Conservation (phyloP, 2,113 vertebrate species). For the Okapia johnstoni region DNA sequence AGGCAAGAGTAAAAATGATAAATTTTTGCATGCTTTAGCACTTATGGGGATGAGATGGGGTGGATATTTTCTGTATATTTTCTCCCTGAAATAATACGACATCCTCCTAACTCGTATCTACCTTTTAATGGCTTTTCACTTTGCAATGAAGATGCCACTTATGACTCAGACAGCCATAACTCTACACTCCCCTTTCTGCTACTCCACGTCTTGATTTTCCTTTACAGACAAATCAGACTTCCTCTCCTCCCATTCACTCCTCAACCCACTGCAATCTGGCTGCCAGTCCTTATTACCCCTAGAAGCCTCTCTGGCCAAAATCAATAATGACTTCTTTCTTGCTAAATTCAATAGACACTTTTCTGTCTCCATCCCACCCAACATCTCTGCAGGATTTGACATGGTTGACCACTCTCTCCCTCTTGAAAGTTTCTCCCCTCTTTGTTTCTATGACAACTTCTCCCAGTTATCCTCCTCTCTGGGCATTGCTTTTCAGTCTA, state of each 20-base stretch:
- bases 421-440: slow-evolving; percentile 58
- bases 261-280: slow-evolving; percentile 21
- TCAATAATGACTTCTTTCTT: slow-evolving; percentile 68
- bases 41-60: neutral
- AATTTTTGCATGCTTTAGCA: neutral
- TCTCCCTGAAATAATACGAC: slow-evolving; percentile 38
- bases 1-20: neutral
- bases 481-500: slow-evolving; percentile 51
- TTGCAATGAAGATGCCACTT: slow-evolving; percentile 20
- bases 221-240: neutral
- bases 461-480: slow-evolving; percentile 15
- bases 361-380: slow-evolving; percentile 56
- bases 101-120: neutral
- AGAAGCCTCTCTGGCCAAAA: slow-evolving; percentile 61
- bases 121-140: slow-evolving; percentile 24
- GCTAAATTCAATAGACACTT: slow-evolving; percentile 68
- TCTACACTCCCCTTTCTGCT: neutral
- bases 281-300: slow-evolving; percentile 34
- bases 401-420: slow-evolving; percentile 67
- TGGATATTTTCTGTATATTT: neutral
- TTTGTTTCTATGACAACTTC: slow-evolving; percentile 67
- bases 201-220: neutral
- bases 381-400: slow-evolving; percentile 66
- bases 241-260: slow-evolving; percentile 13
- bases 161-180: neutral